Evolutionary conservation across 2,797 vertebrate species (phyloP), one percentile per base, ranked within the genome.

Genomic region (Acanthiza pusilla): DNA sequence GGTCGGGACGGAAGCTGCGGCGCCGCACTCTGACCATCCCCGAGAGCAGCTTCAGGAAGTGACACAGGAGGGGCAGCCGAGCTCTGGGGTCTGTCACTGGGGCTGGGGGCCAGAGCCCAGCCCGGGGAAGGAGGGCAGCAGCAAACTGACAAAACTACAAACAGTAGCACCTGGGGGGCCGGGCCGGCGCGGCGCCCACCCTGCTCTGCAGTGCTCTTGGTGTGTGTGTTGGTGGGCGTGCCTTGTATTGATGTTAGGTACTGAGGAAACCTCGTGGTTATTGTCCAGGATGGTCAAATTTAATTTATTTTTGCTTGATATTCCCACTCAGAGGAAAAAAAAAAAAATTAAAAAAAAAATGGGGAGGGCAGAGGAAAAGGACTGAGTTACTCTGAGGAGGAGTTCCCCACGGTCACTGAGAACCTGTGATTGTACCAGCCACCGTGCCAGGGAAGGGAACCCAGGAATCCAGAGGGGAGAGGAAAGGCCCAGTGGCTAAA

Each of bases 11-110:
- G 47, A 98, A 98, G 76, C 97, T 99, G 72, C 98, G 99, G 92
- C 98, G 98, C 50, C 98, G 99, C 96, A 99, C 99, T 1, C 98
- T 99, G 21, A 98, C 97, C 94, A 98, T 99, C 26, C 98, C 98
- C 1, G 99, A 99, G 95, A 99, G 98, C 95, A 97, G 98, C 96
- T 98, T 98, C 98, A 98, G 99, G 96, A 99, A 99, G 97, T 99
- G 98, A 99, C 4, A 8, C 14, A 7, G 17, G 8, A 32, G 43
- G 47, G 57, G 29, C 50, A 38, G 60, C 77, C 38, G 29, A 27
- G 79, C 34, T 68, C 77, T 65, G 92, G 92, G 92, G 75, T 77
- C 91, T 88, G 75, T 45, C 61, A 43, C 70, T 45, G 88, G 84
- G 76, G 82, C 89, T 74, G 60, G 84, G 72, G 88, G 74, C 85